Percentiles rank a stretch among this genome's conserved stretches.
Evolutionary conservation across 2,888 invertebrate species (phyloP).

Genomic region (Acronicta psi): DNA sequence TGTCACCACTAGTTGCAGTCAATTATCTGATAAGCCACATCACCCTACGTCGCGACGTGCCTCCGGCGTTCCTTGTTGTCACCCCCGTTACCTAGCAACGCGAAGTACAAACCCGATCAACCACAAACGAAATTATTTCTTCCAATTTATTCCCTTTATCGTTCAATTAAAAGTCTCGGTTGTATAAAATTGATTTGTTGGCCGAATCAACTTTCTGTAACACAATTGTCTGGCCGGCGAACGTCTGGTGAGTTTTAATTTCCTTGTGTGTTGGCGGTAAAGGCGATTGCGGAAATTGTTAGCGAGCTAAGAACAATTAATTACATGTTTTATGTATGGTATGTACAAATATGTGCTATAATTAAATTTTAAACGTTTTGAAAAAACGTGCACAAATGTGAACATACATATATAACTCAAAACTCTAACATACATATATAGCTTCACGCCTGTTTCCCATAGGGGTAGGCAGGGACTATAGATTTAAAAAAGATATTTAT

Average conservation of each 20-base stretch:
- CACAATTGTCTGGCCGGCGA: slow-evolving; percentile 72
- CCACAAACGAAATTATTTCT: slow-evolving; percentile 72
- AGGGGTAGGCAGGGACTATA: too few relatives aligned
- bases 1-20: slow-evolving; percentile 74
- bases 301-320: slow-evolving; percentile 11
- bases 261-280: slow-evolving; percentile 44
- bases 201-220: slow-evolving; percentile 70
- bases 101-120: slow-evolving; percentile 62
- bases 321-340: slow-evolving; percentile 38
- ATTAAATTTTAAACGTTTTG: too few relatives aligned
- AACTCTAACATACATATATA: too few relatives aligned
- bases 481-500: too few relatives aligned
- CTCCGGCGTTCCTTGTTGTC: slow-evolving; percentile 58
- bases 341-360: slow-evolving; percentile 11
- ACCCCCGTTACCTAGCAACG: slow-evolving; percentile 66
- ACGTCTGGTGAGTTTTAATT: slow-evolving; percentile 66
- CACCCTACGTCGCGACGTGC: slow-evolving; percentile 60
- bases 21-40: slow-evolving; percentile 83
- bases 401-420: too few relatives aligned
- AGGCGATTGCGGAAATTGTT: slow-evolving; percentile 41
- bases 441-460: too few relatives aligned
- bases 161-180: slow-evolving; percentile 67
- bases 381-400: too few relatives aligned
- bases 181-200: slow-evolving; percentile 74
- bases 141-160: slow-evolving; percentile 63